phyloP scores from a whole-genome alignment of 2,797 vertebrate genomes.

The Sebastes paucispinis region DNA sequence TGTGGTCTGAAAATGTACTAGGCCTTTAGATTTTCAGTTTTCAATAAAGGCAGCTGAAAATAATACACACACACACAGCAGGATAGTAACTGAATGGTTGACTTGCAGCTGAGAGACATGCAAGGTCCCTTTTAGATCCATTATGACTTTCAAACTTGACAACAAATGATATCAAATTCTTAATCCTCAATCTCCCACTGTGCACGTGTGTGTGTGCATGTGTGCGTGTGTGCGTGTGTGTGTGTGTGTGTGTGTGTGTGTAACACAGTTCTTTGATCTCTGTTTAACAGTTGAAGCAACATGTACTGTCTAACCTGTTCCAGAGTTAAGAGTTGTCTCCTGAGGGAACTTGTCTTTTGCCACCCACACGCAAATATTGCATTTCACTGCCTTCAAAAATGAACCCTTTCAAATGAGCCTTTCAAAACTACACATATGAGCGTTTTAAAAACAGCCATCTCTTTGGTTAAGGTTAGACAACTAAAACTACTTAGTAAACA shows the following conservation, averaged over 20 bases:
- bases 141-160: conserved; percentile 28
- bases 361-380: conserved; percentile 7
- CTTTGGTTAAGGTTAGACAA: neutral
- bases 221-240: neutral
- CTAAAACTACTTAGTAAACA: neutral
- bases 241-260: neutral
- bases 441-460: neutral
- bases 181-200: conserved; percentile 13
- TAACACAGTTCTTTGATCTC: conserved; percentile 38
- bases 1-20: neutral
- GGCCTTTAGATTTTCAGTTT: neutral
- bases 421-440: neutral
- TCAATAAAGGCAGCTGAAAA: neutral
- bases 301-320: conserved; percentile 6
- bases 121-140: conserved; percentile 32
- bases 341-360: conserved; percentile 1
- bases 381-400: neutral
- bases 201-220: conserved; percentile 1
- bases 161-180: conserved; percentile 20
- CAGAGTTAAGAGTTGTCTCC: conserved; percentile 13
- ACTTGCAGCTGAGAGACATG: conserved; percentile 13
- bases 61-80: conserved; percentile 1
- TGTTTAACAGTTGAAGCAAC: conserved; percentile 30
- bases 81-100: conserved; percentile 23
- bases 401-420: neutral